These are phyloP conservation scores for Platygyra sinensis DNA, from an alignment of 64 coral and sea anemone species.

Conservation along the genomic window DNA sequence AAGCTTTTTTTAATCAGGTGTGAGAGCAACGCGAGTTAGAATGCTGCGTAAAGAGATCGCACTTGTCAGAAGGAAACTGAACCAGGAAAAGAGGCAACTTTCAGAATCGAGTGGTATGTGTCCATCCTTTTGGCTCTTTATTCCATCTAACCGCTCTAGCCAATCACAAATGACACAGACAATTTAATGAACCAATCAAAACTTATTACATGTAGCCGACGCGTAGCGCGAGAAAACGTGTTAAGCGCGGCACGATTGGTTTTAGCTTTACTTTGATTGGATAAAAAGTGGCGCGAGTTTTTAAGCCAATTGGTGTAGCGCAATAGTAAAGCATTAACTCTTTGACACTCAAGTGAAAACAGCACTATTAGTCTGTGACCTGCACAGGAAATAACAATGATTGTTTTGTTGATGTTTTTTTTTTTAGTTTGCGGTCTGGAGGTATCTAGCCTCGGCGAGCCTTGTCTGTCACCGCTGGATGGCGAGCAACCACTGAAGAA, in stretches of 20 bases:
- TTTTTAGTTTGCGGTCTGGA: slow-evolving; percentile 3
- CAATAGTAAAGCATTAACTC: no score
- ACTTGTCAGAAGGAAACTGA: slow-evolving; percentile 85
- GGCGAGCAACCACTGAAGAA: slow-evolving; percentile 18
- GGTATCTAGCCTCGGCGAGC: not conserved
- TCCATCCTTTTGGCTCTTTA: not conserved
- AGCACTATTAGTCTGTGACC: not conserved
- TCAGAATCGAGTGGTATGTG: slow-evolving; percentile 96
- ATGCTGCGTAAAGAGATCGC: slow-evolving; percentile 89
- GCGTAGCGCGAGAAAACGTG: no score
- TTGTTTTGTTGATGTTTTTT: not conserved
- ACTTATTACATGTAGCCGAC: no score
- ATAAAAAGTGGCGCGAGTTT: no score
- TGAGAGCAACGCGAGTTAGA: slow-evolving; percentile 83
- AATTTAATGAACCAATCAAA: no score
- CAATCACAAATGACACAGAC: no score
- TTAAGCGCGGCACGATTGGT: no score
- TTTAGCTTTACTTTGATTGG: no score
- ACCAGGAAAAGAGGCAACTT: slow-evolving; percentile 76
- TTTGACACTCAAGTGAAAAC: not conserved
- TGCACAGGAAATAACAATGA: not conserved
- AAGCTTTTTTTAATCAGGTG: slow-evolving; percentile 38
- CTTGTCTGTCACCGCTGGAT: slow-evolving; percentile 35
- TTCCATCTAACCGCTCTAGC: no score
- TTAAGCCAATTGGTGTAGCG: no score